Percentiles rank a stretch among this genome's conserved stretches.
These are phyloP conservation scores for Dorcus parallelipipedus DNA, from an alignment of 2,888 invertebrate genomes.

Conservation along the genomic window DNA sequence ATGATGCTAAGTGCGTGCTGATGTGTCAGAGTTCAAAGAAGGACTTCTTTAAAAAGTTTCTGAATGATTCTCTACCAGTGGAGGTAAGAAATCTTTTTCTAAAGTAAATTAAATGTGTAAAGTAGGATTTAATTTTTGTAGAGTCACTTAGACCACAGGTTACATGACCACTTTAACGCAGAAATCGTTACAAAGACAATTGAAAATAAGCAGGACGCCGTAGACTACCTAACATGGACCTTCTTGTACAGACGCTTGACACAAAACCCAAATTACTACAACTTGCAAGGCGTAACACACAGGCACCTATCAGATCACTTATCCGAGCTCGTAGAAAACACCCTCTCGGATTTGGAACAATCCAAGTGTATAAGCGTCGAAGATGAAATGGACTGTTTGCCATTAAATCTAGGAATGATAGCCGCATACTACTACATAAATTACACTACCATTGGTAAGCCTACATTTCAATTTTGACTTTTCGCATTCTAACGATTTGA, in stretches of 20 bases:
- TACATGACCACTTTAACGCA: constrained; percentile 99
- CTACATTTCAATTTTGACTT: background rate
- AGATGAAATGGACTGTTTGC: constrained; percentile 96
- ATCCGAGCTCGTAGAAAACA: constrained; percentile 96
- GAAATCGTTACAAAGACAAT: constrained; percentile 99
- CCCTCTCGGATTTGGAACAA: constrained; percentile 89
- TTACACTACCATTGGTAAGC: constrained; percentile 92
- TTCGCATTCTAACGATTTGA: constrained; percentile 9
- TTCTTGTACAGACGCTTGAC: constrained; percentile 95
- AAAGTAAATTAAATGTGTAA: background rate
- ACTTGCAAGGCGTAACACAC: constrained; percentile 94
- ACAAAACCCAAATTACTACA: constrained; percentile 99
- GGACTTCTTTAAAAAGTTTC: constrained; percentile 96
- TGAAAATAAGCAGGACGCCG: constrained; percentile 99
- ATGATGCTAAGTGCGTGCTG: constrained; percentile 91
- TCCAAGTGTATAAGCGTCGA: constrained; percentile 97
- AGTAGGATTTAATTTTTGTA: constrained; percentile 38
- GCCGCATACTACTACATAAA: constrained; percentile 99
- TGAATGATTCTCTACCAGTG: constrained; percentile 94
- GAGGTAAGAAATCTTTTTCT: constrained; percentile 56
- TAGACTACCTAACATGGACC: constrained; percentile 99
- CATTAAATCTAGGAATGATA: constrained; percentile 98
- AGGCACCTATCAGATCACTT: constrained; percentile 96
- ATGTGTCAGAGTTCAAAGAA: constrained; percentile 98
- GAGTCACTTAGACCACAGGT: constrained; percentile 95